phyloP scores from a whole-genome alignment of 2,797 vertebrate species.

The Meriones psammophilus region DNA sequence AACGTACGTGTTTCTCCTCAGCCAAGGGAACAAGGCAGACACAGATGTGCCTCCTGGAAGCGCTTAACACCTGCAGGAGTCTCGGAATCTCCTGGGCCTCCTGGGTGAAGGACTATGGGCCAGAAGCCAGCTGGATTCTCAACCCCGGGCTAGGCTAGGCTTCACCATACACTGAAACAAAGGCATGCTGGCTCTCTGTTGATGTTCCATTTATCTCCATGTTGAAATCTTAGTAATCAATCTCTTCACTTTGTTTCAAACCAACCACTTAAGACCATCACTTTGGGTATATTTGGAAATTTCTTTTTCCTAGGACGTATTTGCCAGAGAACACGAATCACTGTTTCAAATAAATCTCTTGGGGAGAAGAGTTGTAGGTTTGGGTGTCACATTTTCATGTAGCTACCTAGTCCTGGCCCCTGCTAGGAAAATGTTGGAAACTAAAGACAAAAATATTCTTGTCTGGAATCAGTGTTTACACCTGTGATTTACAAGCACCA shows the following conservation, averaged over 20 bases:
- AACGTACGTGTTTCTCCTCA: background rate
- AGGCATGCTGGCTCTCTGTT: background rate
- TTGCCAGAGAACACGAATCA: constrained; percentile 34
- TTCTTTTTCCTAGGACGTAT: background rate
- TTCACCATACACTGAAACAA: background rate
- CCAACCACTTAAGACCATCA: constrained; percentile 37
- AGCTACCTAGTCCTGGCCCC: background rate
- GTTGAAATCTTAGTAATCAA: constrained; percentile 60
- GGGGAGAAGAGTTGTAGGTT: constrained; percentile 27
- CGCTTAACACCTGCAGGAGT: accelerated
- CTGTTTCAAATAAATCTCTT: constrained; percentile 34
- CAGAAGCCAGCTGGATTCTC: background rate
- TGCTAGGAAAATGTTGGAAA: background rate
- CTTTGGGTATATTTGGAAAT: constrained; percentile 49
- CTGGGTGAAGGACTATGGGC: background rate
- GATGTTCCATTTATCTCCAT: constrained; percentile 41
- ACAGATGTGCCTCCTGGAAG: background rate
- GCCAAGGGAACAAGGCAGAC: background rate
- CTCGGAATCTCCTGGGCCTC: background rate
- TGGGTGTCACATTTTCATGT: background rate
- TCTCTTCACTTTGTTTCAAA: constrained; percentile 61
- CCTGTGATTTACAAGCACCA: background rate
- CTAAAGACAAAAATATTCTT: background rate
- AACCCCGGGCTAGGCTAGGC: background rate
- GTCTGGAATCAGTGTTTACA: constrained; percentile 2